These are phyloP conservation scores for Phymatocera aterrima DNA, from an alignment of 2,888 invertebrate genomes.

Conservation along the genomic window DNA sequence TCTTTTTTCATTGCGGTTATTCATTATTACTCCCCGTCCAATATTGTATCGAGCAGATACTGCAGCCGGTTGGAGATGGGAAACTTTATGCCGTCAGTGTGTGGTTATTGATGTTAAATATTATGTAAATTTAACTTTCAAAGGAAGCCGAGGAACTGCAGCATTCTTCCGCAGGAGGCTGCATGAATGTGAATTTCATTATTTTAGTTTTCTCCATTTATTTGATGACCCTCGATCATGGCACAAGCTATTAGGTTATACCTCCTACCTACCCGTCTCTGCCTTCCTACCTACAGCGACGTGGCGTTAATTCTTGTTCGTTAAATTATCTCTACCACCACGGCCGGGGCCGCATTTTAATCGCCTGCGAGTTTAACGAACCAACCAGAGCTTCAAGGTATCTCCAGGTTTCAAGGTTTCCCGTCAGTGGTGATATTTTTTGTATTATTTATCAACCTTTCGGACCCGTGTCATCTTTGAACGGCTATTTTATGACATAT, in stretches of 20 bases:
- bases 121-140: not conserved
- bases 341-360: not conserved
- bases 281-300: too few species aligned
- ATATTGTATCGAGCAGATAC: too few species aligned
- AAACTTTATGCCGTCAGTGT: not conserved
- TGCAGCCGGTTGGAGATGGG: not conserved
- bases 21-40: not conserved
- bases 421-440: not conserved
- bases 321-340: not conserved
- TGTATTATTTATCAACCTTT: not conserved
- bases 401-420: not conserved
- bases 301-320: not conserved
- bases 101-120: too few species aligned
- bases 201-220: not conserved
- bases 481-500: not conserved
- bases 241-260: not conserved
- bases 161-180: too few species aligned
- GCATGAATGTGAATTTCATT: not conserved
- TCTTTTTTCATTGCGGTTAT: too few species aligned
- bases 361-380: conserved; percentile 23
- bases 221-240: not conserved
- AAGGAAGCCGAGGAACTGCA: not conserved
- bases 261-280: too few species aligned
- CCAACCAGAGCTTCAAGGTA: conserved; percentile 19
- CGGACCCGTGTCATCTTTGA: not conserved